Base-by-base conservation (phyloP, 2,797 vertebrate genomes). In the Pangasius krempfi region DNA sequence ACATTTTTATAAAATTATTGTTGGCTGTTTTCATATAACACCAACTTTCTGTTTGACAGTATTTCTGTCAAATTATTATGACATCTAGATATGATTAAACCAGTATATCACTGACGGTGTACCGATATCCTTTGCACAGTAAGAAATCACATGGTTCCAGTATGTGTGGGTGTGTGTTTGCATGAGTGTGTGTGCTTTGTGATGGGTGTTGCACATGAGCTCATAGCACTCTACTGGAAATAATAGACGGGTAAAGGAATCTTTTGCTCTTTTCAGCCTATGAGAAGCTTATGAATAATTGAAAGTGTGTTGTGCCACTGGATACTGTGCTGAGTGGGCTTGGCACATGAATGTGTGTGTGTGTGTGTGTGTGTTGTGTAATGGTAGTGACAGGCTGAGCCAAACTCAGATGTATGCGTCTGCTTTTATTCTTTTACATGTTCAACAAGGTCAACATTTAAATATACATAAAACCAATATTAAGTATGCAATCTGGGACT, bases 211-310 rank as follows among this genome's bases (percentile, higher is more conserved):
- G 80, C 81, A 88, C 76, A 84, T 89, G 37, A 84, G 76, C 52
- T 86, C 83, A 91, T 87, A 87, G 88, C 82, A 89, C 88, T 90
- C 85, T 76, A 54, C 54, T 87, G 86, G 89, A 91, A 94, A 94
- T 94, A 94, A 94, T 95, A 92, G 89, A 93, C 88, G 92, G 90
- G 92, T 93, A 91, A 92, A 93, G 91, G 95, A 96, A 95, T 96
- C 95, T 96, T 95, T 94, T 93, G 93, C 91, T 92, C 94, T 95
- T 94, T 89, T 92, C 87, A 93, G 91, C 72, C 64, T 89, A 91
- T 94, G 92, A 95, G 93, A 68, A 92, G 89, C 60, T 88, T 83
- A 90, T 97, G 84, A 97, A 97, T 97, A 95, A 97, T 97, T 96
- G 84, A 97, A 70, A 85, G 68, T 58, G 66, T 91, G 94, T 94